These are phyloP conservation scores for Chelmon rostratus DNA, from an alignment of 2,797 vertebrate genomes.

Conservation along the genomic window DNA sequence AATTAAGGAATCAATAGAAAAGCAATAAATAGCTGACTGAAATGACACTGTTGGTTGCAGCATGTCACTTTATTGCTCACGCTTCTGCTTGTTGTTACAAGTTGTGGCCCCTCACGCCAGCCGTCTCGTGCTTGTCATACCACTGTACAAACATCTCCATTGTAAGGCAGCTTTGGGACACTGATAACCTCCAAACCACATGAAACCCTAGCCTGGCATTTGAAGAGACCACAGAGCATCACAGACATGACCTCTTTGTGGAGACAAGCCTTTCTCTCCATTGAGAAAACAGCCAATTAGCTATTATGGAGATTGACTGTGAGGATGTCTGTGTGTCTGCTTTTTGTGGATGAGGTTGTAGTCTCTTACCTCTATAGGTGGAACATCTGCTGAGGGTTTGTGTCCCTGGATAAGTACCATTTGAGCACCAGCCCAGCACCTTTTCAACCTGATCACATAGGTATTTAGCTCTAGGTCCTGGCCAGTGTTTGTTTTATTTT, in stretches of 20 bases:
- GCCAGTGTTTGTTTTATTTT: conserved; percentile 85
- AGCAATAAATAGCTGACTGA: background rate
- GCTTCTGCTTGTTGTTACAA: conserved; percentile 6
- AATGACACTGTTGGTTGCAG: background rate
- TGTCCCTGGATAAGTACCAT: conserved; percentile 76
- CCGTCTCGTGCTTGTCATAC: conserved; percentile 21
- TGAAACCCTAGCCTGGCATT: conserved; percentile 76
- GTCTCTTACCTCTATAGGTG: conserved; percentile 76
- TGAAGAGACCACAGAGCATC: conserved; percentile 68
- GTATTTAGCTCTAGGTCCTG: conserved; percentile 82
- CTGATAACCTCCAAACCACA: conserved; percentile 70
- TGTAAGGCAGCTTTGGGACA: conserved; percentile 64
- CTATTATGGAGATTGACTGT: conserved; percentile 70
- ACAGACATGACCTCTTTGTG: conserved; percentile 75
- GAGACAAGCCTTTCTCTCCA: conserved; percentile 73
- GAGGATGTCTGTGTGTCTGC: conserved; percentile 45
- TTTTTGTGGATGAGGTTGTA: conserved; percentile 56
- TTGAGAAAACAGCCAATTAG: conserved; percentile 86
- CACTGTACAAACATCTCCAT: conserved; percentile 67
- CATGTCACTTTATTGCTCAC: background rate
- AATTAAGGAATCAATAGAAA: too few species aligned
- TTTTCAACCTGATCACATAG: conserved; percentile 84
- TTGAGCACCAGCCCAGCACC: conserved; percentile 69
- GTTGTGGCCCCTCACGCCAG: conserved; percentile 18
- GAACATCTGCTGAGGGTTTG: conserved; percentile 82